A percentile compares a stretch with the other conserved stretches of the same genome.
Conservation (phyloP, 2,797 vertebrate genomes). For the Siniperca obscura region DNA sequence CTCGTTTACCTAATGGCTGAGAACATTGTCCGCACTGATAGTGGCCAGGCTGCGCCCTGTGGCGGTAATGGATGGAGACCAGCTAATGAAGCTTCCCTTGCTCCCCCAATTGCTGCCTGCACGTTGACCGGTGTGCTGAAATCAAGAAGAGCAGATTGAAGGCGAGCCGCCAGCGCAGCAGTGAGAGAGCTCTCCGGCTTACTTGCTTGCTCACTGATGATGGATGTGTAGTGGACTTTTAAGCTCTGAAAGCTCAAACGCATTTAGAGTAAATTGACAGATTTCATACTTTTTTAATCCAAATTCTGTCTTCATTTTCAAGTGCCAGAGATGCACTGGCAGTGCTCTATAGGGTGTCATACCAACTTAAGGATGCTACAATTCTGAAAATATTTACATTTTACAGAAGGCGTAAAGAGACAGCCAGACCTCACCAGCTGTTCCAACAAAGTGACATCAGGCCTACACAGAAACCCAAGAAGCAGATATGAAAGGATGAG, state of each 20-base stretch:
- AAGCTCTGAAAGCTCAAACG: slow-evolving; percentile 18
- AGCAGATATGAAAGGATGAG: background rate
- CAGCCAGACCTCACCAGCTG: slow-evolving; percentile 10
- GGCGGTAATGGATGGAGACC: slow-evolving; percentile 83
- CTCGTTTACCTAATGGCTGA: slow-evolving; percentile 87
- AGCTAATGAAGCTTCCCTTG: slow-evolving; percentile 77
- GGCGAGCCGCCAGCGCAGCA: slow-evolving; percentile 34
- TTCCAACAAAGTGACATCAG: slow-evolving; percentile 19
- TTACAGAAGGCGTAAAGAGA: slow-evolving; percentile 8
- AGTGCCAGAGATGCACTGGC: background rate
- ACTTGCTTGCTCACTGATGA: slow-evolving; percentile 42
- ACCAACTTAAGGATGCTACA: background rate
- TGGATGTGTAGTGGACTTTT: slow-evolving; percentile 41
- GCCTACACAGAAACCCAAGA: background rate
- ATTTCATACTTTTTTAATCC: slow-evolving; percentile 10
- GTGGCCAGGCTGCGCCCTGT: slow-evolving; percentile 76
- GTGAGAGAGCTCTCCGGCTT: slow-evolving; percentile 35
- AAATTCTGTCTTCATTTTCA: slow-evolving; percentile 7
- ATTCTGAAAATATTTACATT: slow-evolving; percentile 12
- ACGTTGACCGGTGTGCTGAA: slow-evolving; percentile 69
- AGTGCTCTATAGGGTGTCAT: background rate
- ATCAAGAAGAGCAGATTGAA: slow-evolving; percentile 73
- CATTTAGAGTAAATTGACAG: slow-evolving; percentile 25
- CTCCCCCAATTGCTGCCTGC: slow-evolving; percentile 55
- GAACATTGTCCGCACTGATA: slow-evolving; percentile 81